Base-by-base conservation (phyloP, 2,797 vertebrate genomes). In the Botia kubotai region DNA sequence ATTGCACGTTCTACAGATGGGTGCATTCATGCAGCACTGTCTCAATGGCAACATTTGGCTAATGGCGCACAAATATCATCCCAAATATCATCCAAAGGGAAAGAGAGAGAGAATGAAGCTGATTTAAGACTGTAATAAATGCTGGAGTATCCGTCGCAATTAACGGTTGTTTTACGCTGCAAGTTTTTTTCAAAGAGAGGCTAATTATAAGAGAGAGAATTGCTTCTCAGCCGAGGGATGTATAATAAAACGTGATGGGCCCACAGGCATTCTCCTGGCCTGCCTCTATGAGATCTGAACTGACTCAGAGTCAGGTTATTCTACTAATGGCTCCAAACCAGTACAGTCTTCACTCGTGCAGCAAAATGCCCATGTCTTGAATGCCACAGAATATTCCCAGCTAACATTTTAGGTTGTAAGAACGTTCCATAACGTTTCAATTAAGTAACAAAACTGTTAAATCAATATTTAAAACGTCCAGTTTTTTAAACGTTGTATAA, bases 11-110 rank as follows among this genome's bases (percentile, higher is more conserved):
- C 60, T 58, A 73, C 60, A 79, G 72, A 84, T 70, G 75, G 50
- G 72, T 82, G 88, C 82, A 79, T 73, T 76, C 12, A 70, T 46
- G 82, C 86, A 87, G 86, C 82, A 72, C 83, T 72, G 83, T 86
- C 84, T 89, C 87, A 89, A 90, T 83, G 5, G 86, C 89, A 85
- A 85, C 85, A 87, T 93, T 93, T 91, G 89, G 91, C 89, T 93
- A 92, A 93, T 90, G 86, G 88, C 82, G 79, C 87, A 88, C 85
- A 92, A 91, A 92, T 93, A 91, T 92, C 92, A 91, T 88, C 46
- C 75, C n/a, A n/a, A n/a, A n/a, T n/a, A n/a, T n/a, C n/a, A n/a
- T n/a, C n/a, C n/a, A 26, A 68, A 46, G 46, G 69, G 71, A 65
- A 29, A 57, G 46, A 60, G 21, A 74, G 75, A 77, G 39, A 60